Evolutionary conservation across 2,797 vertebrate genomes (phyloP).

Genomic region (Nothura maculosa): DNA sequence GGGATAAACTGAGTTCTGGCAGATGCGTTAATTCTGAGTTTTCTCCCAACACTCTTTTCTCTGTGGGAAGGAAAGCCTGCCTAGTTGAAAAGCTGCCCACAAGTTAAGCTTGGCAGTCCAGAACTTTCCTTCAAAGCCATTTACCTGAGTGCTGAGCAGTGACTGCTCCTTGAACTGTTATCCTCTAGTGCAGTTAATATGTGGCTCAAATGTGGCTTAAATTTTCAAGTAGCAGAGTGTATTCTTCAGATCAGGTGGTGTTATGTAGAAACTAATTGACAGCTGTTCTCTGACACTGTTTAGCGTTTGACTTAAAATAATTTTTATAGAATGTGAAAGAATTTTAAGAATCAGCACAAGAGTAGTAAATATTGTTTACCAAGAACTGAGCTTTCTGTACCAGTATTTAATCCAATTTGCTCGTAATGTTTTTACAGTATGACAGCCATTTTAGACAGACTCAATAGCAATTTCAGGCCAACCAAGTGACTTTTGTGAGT

Average conservation of each 20-base stretch:
- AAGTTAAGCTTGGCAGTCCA: neutral
- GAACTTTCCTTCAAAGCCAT: neutral
- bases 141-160: neutral
- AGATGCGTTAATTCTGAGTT: neutral
- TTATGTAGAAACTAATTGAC: neutral
- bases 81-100: neutral
- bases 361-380: neutral
- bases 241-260: neutral
- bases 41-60: neutral
- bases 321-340: neutral
- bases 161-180: neutral
- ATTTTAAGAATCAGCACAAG: neutral
- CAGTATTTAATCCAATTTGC: neutral
- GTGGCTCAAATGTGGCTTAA: neutral
- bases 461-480: neutral
- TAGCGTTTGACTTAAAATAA: neutral
- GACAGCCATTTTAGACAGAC: neutral
- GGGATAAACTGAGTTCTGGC: neutral
- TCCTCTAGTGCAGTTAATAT: neutral
- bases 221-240: neutral
- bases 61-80: neutral
- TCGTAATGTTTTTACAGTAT: neutral
- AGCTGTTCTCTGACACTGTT: neutral
- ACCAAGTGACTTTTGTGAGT: neutral
- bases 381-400: neutral